phyloP scores from a whole-genome alignment of 2,797 vertebrate genomes.

The Urosaurus nigricauda region DNA sequence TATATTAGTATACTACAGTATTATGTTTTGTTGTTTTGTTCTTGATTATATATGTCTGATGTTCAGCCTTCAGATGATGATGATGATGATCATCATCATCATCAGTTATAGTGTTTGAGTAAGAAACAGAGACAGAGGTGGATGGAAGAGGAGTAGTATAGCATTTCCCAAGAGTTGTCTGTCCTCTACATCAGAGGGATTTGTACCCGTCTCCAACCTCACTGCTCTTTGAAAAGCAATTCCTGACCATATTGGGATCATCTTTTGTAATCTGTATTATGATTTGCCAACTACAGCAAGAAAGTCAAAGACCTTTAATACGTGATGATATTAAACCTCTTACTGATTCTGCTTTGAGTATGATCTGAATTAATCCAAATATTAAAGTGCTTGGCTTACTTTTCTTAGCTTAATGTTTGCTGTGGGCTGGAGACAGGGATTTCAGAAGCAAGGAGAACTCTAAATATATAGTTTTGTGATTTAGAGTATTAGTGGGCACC shows the following conservation, averaged over 20 bases:
- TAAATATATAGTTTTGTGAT: not conserved
- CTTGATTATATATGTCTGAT: too few species aligned
- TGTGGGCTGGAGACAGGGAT: not conserved
- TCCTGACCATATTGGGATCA: not conserved
- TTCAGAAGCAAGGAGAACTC: not conserved
- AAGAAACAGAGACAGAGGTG: too few species aligned
- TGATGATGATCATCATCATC: too few species aligned
- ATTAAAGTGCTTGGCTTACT: not conserved
- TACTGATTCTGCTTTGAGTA: not conserved
- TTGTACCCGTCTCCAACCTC: not conserved
- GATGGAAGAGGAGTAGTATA: too few species aligned
- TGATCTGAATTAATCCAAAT: not conserved
- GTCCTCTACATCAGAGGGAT: not conserved
- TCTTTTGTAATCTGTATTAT: not conserved
- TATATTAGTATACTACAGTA: too few species aligned
- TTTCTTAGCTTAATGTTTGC: not conserved
- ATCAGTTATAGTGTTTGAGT: too few species aligned
- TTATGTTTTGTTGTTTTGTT: too few species aligned
- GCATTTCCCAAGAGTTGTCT: not conserved
- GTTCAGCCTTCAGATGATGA: too few species aligned
- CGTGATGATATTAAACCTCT: not conserved
- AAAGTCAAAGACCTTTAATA: not conserved
- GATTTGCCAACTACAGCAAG: not conserved
- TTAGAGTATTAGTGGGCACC: not conserved
- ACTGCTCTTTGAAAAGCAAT: not conserved